Evolutionary conservation across 1,140 invertebrate genomes (phyloP).

Genomic region (Drosophila athabasca): DNA sequence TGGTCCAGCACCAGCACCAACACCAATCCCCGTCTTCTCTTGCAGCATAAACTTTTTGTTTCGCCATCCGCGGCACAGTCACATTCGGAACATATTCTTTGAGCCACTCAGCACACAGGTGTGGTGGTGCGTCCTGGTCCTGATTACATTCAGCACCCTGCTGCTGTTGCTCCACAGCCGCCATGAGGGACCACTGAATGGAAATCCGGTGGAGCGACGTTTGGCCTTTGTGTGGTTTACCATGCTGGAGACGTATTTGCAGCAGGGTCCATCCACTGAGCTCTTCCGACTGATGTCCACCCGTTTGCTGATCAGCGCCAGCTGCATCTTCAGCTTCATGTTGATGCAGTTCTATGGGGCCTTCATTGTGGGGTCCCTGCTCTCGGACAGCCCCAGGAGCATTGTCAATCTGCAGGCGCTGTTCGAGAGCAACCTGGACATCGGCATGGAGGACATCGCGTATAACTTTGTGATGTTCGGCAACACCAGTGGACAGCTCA

Average conservation of each 20-base stretch:
- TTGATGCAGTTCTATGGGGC: conserved; percentile 87
- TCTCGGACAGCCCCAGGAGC: conserved; percentile 85
- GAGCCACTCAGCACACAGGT: conserved; percentile 83
- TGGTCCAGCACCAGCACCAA: neutral
- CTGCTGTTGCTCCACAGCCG: conserved; percentile 53
- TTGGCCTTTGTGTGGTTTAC: conserved; percentile 63
- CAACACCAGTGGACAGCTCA: conserved; percentile 51
- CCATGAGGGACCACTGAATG: conserved; percentile 25
- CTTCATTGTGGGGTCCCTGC: conserved; percentile 87
- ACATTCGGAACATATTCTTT: conserved; percentile 84
- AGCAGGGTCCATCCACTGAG: conserved; percentile 64
- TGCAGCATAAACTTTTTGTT: conserved; percentile 84
- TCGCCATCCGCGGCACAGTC: conserved; percentile 85
- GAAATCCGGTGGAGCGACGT: conserved; percentile 14
- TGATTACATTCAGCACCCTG: conserved; percentile 50
- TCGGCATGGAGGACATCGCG: conserved; percentile 85
- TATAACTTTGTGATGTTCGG: conserved; percentile 85
- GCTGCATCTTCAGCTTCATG: conserved; percentile 85
- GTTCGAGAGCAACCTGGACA: conserved; percentile 84
- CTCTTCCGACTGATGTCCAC: conserved; percentile 64
- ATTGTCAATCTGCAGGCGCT: conserved; percentile 85
- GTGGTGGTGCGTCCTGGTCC: conserved; percentile 77
- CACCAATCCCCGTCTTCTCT: neutral
- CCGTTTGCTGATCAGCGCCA: conserved; percentile 82
- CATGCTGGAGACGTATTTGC: conserved; percentile 68